Evolutionary conservation across 2,797 vertebrate genomes (phyloP), one percentile per base, ranked within the genome.

Genomic region (Gymnopithys bicolor): DNA sequence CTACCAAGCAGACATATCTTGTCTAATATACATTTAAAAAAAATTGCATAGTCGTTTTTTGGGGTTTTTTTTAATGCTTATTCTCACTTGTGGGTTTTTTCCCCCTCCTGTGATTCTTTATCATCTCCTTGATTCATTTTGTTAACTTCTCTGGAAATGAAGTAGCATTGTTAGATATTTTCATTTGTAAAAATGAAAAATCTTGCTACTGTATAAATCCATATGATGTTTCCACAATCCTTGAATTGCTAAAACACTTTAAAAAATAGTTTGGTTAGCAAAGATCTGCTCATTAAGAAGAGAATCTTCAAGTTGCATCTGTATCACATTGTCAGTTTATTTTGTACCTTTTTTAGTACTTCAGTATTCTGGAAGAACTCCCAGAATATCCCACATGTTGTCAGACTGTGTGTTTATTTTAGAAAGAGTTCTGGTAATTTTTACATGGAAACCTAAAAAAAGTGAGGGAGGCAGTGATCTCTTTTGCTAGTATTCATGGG

Each of bases 301-400:
- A 66, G 17, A 76, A 62, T 74, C 22, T 80, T 74, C 27, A 80
- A 74, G 8, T 22, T 86, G 19, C 23, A 25, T 77, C 52, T 74
- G 9, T 41, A 55, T 63, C 1, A 1, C 7, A 33, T 28, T 37
- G 9, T 27, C 25, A n/a, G 25, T 51, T 82, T 49, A 49, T 82
- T 91, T 78, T 93, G 59, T 51, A 70, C 52, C 35, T 88, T 88
- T 77, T 80, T 77, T 80, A 88, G 28, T 77, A 63, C n/a, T 92
- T 83, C 35, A 16, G 0, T 85, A 24, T 73, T 91, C 25, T 90
- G 79, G 63, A 76, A 77, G 17, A 86, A 67, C 15, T 85, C 60
- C 48, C 48, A 81, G 80, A 84, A 89, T 69, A 53, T 35, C 27
- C 49, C 63, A 12, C 27, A 35, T 46, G 55, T 79, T 89, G 22